Evolutionary conservation across 2,113 vertebrate genomes (phyloP), one percentile per base, ranked within the genome.

Genomic region (Acanthisitta chloris): DNA sequence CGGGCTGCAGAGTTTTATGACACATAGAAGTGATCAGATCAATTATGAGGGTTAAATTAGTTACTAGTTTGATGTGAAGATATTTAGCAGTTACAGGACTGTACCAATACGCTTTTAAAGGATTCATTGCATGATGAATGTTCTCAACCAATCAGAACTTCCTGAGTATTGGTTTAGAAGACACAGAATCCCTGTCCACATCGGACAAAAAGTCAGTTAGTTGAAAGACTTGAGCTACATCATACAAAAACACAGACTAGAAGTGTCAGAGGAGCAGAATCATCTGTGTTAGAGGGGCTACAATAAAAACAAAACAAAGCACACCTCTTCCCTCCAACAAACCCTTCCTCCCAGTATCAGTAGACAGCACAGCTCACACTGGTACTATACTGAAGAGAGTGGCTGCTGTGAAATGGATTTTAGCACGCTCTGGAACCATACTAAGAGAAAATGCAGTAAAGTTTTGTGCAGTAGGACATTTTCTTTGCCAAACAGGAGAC

Each of bases 21-120:
- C 95, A 93, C 7, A 71, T 2, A 78, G 66, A 85, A 90, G 59
- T 67, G 81, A 92, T 89, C 31, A 87, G 62, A 95, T 86, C 72
- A 92, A 1, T 93, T 95, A 90, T 24, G 20, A 76, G 57, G 61
- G 78, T 94, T 93, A 90, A 94, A 88, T 88, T 87, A 83, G 66
- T 40, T 86, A 34, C 45, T 94, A 77, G 20, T 77, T 94, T 69
- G 34, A 19, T 81, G 26, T 40, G 54, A 64, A 58, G 61, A 72
- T 87, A 81, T 65, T 79, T 87, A 87, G 26, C 25, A 83, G 66
- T 77, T 90, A 67, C 51, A 67, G 59, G 46, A 80, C 62, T 64
- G 8, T 25, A 65, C 57, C 45, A 65, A 26, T 57, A 34, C 59
- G n/a, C 81, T 87, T 89, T 72, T 66, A n/a, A 81, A 83, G 38